phyloP scores from a whole-genome alignment of 2,888 invertebrate species.

The Lymantria monacha region DNA sequence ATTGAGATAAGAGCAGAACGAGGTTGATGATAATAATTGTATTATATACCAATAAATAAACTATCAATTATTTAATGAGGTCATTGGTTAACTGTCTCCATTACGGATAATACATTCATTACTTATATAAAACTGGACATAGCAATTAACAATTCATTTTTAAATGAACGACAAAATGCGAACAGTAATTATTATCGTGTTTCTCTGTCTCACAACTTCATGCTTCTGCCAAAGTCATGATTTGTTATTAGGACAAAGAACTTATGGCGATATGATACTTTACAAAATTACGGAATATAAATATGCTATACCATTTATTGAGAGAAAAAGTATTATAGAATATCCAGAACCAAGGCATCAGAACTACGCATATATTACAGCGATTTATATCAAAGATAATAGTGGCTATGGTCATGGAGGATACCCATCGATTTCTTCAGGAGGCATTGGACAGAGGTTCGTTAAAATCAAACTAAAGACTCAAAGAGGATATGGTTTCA shows the following conservation, averaged over 20 bases:
- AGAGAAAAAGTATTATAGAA: background rate
- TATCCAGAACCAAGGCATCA: background rate
- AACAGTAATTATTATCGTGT: background rate
- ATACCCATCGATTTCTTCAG: background rate
- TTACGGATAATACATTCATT: background rate
- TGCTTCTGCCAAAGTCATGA: constrained; percentile 4
- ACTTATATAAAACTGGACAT: background rate
- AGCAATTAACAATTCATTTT: background rate
- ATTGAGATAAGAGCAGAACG: too few relatives aligned
- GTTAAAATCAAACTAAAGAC: constrained; percentile 5
- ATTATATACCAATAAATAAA: too few relatives aligned
- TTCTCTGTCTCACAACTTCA: constrained; percentile 31
- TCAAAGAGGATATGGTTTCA: constrained; percentile 1
- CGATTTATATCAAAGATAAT: constrained; percentile 1
- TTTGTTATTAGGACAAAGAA: background rate
- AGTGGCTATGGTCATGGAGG: background rate
- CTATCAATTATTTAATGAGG: background rate
- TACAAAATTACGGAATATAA: constrained; percentile 1
- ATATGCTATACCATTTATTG: background rate
- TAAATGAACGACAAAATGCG: constrained; percentile 1
- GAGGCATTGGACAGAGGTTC: constrained; percentile 3
- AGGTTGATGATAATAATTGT: too few relatives aligned
- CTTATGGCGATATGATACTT: background rate
- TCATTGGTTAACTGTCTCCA: background rate
- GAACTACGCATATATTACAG: constrained; percentile 1